phyloP scores from a whole-genome alignment of 1,140 invertebrate species.

The Hirudo medicinalis region DNA sequence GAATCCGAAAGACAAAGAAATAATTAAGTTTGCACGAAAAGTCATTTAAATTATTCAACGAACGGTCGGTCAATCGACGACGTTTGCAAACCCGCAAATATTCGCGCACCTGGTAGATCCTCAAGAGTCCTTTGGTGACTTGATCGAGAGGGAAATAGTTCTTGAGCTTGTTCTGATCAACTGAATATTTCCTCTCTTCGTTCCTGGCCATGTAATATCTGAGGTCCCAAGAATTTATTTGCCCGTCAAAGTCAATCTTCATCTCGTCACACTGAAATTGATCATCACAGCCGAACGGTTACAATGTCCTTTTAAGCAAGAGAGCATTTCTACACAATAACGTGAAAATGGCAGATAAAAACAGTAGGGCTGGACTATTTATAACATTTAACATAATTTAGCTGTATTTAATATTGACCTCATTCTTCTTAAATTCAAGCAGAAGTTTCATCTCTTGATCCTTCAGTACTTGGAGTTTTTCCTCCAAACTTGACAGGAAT shows the following conservation, averaged over 20 bases:
- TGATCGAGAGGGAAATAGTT: slow-evolving; percentile 46
- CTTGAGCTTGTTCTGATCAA: slow-evolving; percentile 45
- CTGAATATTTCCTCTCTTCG: slow-evolving; percentile 45
- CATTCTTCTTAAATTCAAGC: slow-evolving; percentile 44
- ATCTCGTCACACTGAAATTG: slow-evolving; percentile 41
- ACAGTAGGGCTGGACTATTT: too few relatives aligned
- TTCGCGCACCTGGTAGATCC: slow-evolving; percentile 44
- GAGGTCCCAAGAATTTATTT: slow-evolving; percentile 45
- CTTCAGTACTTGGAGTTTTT: slow-evolving; percentile 43
- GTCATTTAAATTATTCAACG: neutral
- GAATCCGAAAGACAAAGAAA: too few relatives aligned
- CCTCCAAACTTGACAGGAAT: slow-evolving; percentile 42
- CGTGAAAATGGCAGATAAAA: neutral
- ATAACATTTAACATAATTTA: too few relatives aligned
- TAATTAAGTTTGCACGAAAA: too few relatives aligned
- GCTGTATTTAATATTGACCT: slow-evolving; percentile 29
- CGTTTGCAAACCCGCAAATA: neutral
- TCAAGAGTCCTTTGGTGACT: slow-evolving; percentile 44
- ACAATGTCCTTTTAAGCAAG: neutral
- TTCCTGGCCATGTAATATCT: slow-evolving; percentile 44
- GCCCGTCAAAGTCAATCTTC: slow-evolving; percentile 40
- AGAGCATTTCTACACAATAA: neutral
- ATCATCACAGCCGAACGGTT: too few relatives aligned
- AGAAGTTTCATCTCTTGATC: slow-evolving; percentile 40
- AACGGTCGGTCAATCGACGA: neutral